These are phyloP conservation scores for Peromyscus attwateri DNA, from an alignment of 2,797 vertebrate species.

Conservation along the genomic window DNA sequence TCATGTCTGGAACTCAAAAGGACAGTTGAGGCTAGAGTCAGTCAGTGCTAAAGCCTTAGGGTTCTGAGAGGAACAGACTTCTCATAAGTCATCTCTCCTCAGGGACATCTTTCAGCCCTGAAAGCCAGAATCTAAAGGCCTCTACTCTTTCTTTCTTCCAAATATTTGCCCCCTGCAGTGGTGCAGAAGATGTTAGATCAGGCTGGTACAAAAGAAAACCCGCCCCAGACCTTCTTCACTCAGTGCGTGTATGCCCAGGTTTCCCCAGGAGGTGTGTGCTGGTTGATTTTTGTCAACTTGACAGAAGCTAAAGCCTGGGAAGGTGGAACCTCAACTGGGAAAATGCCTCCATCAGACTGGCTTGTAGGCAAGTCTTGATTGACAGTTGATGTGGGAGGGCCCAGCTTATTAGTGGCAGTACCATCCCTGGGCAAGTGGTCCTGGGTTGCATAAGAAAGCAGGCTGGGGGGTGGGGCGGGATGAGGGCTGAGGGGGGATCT, in stretches of 20 bases:
- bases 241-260: not conserved
- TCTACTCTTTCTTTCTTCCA: too few relatives aligned
- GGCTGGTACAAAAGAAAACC: not conserved
- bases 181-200: not conserved
- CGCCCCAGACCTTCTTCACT: not conserved
- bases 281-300: not conserved
- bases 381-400: not conserved
- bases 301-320: not conserved
- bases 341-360: not conserved
- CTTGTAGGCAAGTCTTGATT: not conserved
- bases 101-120: not conserved
- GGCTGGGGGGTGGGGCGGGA: too few relatives aligned
- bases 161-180: not conserved
- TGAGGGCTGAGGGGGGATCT: too few relatives aligned
- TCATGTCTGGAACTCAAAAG: constrained; percentile 1
- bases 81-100: not conserved
- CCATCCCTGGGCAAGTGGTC: not conserved
- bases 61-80: not conserved
- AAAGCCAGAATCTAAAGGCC: constrained; percentile 42
- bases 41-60: not conserved
- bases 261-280: not conserved
- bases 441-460: not conserved
- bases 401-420: not conserved
- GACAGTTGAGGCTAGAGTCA: not conserved
- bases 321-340: too few relatives aligned